Conservation (phyloP, 35 echinoderm and acorn worm genomes). For the Ophiothrix spiculata region DNA sequence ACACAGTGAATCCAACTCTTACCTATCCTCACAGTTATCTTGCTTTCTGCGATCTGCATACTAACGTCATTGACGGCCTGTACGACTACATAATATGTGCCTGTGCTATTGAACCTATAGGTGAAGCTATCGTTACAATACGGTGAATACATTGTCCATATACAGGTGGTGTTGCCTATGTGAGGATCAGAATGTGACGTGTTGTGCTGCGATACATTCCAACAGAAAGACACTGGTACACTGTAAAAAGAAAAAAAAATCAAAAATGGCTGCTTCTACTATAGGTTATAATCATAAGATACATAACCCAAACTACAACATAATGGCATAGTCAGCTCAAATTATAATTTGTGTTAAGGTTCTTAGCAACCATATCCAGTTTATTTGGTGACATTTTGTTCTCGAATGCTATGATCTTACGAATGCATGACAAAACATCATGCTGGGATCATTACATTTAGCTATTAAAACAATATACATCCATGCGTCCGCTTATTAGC, state of each 20-base stretch:
- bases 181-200: not conserved
- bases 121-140: conserved; percentile 16
- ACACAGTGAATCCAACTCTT: too few species aligned
- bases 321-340: too few species aligned
- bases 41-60: not conserved
- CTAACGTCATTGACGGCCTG: conserved; percentile 67
- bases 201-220: conserved; percentile 7
- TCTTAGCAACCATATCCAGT: too few species aligned
- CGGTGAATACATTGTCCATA: not conserved
- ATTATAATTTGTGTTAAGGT: too few species aligned
- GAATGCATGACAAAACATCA: too few species aligned
- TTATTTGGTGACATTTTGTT: too few species aligned
- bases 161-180: conserved; percentile 20
- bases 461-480: too few species aligned
- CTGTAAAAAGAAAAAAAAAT: conserved; percentile 7
- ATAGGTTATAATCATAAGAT: too few species aligned
- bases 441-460: too few species aligned
- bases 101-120: conserved; percentile 44
- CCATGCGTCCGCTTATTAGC: too few species aligned
- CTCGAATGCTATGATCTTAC: too few species aligned
- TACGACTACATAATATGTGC: conserved; percentile 43
- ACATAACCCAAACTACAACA: too few species aligned
- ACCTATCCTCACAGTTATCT: conserved; percentile 2
- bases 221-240: conserved; percentile 45
- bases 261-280: not conserved